Evolutionary conservation across 1,140 invertebrate genomes (phyloP).

Genomic region (Myzus persicae): DNA sequence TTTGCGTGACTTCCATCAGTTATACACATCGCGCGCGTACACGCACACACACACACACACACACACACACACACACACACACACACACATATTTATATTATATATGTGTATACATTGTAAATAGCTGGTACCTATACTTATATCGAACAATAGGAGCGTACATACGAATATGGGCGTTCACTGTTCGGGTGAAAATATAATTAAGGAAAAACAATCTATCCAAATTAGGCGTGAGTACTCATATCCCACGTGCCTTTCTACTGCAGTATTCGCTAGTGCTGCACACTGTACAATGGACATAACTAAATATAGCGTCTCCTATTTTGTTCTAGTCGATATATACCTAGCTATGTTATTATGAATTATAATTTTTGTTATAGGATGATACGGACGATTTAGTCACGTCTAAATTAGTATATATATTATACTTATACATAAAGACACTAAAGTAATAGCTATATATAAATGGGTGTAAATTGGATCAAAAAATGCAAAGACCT

Average conservation of each 20-base stretch:
- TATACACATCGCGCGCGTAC: too few relatives aligned
- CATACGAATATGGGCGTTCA: slow-evolving; percentile 14
- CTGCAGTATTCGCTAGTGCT: too few relatives aligned
- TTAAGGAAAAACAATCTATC: neutral
- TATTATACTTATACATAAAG: too few relatives aligned
- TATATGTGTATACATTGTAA: neutral
- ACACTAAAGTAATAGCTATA: too few relatives aligned
- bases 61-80: too few relatives aligned
- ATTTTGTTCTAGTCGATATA: neutral
- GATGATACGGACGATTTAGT: neutral
- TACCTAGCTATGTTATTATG: neutral
- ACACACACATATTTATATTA: neutral
- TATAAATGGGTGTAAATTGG: too few relatives aligned
- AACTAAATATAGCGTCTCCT: neutral
- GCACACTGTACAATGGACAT: neutral
- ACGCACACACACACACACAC: too few relatives aligned
- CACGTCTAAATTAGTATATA: neutral
- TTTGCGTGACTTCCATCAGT: slow-evolving; percentile 24
- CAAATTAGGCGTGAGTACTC: neutral
- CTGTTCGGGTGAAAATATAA: slow-evolving; percentile 4
- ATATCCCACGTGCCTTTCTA: neutral
- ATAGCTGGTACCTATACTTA: neutral
- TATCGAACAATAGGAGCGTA: neutral
- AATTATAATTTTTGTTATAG: neutral
- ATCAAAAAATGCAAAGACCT: too few relatives aligned